Evolutionary conservation across 1,140 invertebrate species (phyloP).

Genomic region (Neotoxoptera formosana): DNA sequence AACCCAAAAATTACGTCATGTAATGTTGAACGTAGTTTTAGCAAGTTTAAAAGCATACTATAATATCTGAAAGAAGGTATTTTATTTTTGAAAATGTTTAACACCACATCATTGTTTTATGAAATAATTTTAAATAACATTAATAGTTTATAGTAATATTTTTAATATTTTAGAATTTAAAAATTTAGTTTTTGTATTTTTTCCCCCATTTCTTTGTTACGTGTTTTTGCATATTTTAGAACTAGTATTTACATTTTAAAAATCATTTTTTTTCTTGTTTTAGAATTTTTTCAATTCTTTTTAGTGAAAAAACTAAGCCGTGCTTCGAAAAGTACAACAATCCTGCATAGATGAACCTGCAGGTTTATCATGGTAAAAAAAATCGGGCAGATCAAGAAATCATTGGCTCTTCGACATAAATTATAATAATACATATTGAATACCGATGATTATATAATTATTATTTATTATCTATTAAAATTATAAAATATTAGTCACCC

Average conservation of each 20-base stretch:
- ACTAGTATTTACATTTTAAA: background rate
- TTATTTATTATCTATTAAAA: background rate
- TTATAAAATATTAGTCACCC: background rate
- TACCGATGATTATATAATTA: background rate
- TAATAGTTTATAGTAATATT: too few relatives aligned
- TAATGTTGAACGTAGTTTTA: too few relatives aligned
- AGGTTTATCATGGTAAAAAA: background rate
- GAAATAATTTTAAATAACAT: too few relatives aligned
- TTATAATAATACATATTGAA: background rate
- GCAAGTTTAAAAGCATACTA: too few relatives aligned
- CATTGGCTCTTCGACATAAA: background rate
- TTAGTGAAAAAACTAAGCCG: background rate
- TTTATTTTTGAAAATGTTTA: too few relatives aligned
- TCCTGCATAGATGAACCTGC: background rate
- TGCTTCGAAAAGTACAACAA: background rate
- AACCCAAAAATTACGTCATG: too few relatives aligned
- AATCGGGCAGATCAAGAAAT: background rate
- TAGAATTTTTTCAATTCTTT: background rate
- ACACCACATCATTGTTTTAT: too few relatives aligned
- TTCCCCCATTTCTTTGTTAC: too few relatives aligned
- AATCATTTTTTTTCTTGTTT: background rate
- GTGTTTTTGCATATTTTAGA: too few relatives aligned
- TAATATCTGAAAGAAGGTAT: too few relatives aligned
- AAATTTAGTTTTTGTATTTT: too few relatives aligned
- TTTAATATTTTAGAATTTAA: too few relatives aligned